Percentiles rank a stretch among this genome's conserved stretches.
Evolutionary conservation across 2,888 invertebrate genomes (phyloP).

Genomic region (Drosophila conformis): DNA sequence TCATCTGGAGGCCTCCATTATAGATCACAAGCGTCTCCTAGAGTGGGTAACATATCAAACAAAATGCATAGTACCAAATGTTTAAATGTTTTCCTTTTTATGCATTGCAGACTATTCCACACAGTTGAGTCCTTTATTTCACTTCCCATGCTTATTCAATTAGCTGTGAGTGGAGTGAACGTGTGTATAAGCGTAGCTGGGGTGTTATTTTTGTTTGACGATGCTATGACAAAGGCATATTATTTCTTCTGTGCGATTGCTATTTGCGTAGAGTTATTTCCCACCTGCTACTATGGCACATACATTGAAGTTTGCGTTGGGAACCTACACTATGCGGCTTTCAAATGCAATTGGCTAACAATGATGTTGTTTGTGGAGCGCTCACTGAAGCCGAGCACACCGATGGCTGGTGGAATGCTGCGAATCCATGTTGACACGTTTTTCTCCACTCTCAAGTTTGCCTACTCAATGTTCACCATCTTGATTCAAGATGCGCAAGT

Average conservation of each 20-base stretch:
- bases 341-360: constrained; percentile 67
- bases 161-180: constrained; percentile 54
- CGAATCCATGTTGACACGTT: constrained; percentile 71
- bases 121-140: constrained; percentile 69
- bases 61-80: background rate
- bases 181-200: constrained; percentile 61
- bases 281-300: constrained; percentile 76
- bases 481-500: constrained; percentile 60
- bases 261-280: constrained; percentile 67
- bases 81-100: background rate
- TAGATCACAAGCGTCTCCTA: constrained; percentile 66
- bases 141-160: constrained; percentile 70
- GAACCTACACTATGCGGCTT: constrained; percentile 63
- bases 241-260: constrained; percentile 55
- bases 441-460: constrained; percentile 60
- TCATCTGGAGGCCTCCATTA: constrained; percentile 64
- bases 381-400: constrained; percentile 54
- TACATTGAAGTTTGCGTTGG: constrained; percentile 58
- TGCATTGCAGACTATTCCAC: constrained; percentile 46
- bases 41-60: constrained; percentile 27
- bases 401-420: constrained; percentile 71
- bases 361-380: constrained; percentile 73
- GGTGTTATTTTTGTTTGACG: constrained; percentile 60
- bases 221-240: constrained; percentile 58
- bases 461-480: constrained; percentile 74